Evolutionary conservation across 1,140 invertebrate genomes (phyloP), one percentile per base, ranked within the genome.

Genomic region (Spodoptera frugiperda): DNA sequence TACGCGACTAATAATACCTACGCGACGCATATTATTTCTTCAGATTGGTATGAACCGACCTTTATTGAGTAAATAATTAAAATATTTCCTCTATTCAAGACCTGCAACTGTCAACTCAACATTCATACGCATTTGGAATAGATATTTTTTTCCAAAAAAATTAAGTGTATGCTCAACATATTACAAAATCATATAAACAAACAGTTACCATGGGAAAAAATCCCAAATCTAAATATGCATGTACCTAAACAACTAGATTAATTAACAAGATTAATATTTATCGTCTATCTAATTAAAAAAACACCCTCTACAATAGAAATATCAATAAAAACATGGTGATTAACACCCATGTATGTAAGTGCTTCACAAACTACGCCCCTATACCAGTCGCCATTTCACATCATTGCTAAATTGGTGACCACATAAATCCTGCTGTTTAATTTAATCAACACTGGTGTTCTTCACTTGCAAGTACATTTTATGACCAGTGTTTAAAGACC

Each of bases 391-490:
- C 85, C 87, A 89, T 85, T 91, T 87, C 87, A 87, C 82, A 87
- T 87, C 84, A 90, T 89, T 90, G 90, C 89, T 91, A 91, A 90
- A 92, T 90, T 93, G 91, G 86, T 81, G 61, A 82, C 68, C 72
- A 89, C 91, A 92, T 93, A 93, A 92, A 91, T 93, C 84, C 76
- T 87, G 82, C 85, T 86, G 78, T 91, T 90, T 92, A 93, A 92
- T 93, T 92, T 88, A 91, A 93, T 93, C 90, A 93, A 89, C 89
- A 85, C 86, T 83, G 81, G 82, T 75, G 84, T 88, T 84, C 86
- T 86, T 87, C 85, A 82, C 87, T 84, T 86, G 82, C 87, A 76
- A 76, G 79, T 59, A 61, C 59, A 82, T 78, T 51, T 71, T 17
- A 63, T 44, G 70, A 83, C 87, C 89, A 91, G 77, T 82, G 71